Conservation (phyloP, 1,140 invertebrate genomes). For the Drosophila ironensis region DNA sequence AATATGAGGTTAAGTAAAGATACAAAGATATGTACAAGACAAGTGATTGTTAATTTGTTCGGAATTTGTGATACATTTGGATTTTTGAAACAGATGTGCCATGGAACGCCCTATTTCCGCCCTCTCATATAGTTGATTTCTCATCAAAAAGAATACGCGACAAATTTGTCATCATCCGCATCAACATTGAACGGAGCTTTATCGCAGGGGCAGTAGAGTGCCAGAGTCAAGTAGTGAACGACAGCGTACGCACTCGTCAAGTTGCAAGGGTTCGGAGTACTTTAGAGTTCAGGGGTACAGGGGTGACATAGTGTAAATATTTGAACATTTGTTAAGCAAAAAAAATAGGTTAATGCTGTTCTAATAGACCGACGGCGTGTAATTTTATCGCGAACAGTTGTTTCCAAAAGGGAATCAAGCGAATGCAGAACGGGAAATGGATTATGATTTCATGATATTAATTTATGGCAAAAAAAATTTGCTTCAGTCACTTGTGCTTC, state of each 20-base stretch:
- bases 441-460: constrained; percentile 10
- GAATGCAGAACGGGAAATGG: neutral
- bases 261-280: constrained; percentile 45
- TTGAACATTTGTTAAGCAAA: constrained; percentile 76
- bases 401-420: constrained; percentile 11
- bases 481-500: neutral
- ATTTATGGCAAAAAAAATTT: neutral
- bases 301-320: constrained; percentile 63
- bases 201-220: constrained; percentile 45
- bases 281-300: neutral
- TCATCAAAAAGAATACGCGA: constrained; percentile 56
- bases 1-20: too few relatives aligned
- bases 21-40: too few relatives aligned
- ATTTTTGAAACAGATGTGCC: constrained; percentile 48
- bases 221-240: constrained; percentile 72
- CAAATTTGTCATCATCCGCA: constrained; percentile 60
- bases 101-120: constrained; percentile 15
- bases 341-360: constrained; percentile 75
- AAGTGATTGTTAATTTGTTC: constrained; percentile 15
- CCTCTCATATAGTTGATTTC: constrained; percentile 43
- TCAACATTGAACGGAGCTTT: constrained; percentile 4
- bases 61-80: constrained; percentile 22
- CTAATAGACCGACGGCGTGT: constrained; percentile 56
- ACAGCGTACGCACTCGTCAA: constrained; percentile 48
- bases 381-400: constrained; percentile 72